Conservation (phyloP, 1,140 invertebrate species). For the Procambarus virginalis region DNA sequence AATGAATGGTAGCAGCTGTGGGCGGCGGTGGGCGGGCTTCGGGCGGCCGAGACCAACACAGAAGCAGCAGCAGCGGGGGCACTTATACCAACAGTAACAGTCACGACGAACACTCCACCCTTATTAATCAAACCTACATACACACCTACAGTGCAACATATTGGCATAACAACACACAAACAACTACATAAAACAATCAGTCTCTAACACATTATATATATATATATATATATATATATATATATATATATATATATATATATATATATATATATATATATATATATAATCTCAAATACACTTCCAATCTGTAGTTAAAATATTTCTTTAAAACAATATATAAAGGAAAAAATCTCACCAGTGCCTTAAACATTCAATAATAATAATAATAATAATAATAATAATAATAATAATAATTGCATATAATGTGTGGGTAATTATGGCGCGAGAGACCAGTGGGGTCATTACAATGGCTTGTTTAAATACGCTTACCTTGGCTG, state of each 20-base stretch:
- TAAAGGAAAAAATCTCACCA: neutral
- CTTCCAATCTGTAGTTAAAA: neutral
- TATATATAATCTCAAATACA: neutral
- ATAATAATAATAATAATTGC: neutral
- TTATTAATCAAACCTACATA: neutral
- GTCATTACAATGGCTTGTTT: neutral
- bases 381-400: neutral
- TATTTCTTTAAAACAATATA: neutral
- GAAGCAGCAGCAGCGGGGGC: neutral
- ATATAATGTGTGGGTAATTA: neutral
- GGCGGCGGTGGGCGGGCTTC: too few species aligned
- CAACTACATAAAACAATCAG: neutral
- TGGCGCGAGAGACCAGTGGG: neutral
- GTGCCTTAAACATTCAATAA: neutral
- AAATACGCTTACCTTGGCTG: neutral
- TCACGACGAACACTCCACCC: neutral
- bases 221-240: neutral
- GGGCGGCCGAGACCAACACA: too few species aligned
- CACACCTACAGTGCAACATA: neutral
- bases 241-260: neutral
- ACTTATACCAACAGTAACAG: neutral
- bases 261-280: neutral
- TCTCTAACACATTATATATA: neutral
- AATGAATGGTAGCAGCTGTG: too few species aligned
- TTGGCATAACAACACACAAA: slow-evolving; percentile 2